Evolutionary conservation across 2,888 invertebrate species (phyloP).

Genomic region (Cerastis rubricosa): DNA sequence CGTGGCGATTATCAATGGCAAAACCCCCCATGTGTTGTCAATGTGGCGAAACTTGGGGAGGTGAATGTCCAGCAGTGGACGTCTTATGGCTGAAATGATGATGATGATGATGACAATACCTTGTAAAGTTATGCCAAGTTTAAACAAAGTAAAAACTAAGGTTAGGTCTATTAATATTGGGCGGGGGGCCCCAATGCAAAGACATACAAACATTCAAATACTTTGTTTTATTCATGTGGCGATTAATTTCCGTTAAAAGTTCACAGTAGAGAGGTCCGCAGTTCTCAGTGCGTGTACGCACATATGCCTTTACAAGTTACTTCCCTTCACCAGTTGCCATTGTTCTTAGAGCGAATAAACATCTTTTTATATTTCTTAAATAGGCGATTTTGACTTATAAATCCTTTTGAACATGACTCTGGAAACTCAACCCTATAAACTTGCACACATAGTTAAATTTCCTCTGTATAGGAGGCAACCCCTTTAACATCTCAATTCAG

Average conservation of each 20-base stretch:
- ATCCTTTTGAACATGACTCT: conserved; percentile 64
- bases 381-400: conserved; percentile 80
- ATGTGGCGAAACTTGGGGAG: too few relatives aligned
- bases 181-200: too few relatives aligned
- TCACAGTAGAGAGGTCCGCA: conserved; percentile 63
- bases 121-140: not conserved
- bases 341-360: conserved; percentile 84
- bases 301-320: conserved; percentile 74
- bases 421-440: not conserved
- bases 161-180: too few relatives aligned
- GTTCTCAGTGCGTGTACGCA: conserved; percentile 60
- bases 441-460: conserved; percentile 10
- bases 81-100: too few relatives aligned
- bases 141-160: too few relatives aligned
- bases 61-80: too few relatives aligned
- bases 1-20: too few relatives aligned
- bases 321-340: conserved; percentile 82
- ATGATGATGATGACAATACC: too few relatives aligned
- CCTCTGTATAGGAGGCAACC: conserved; percentile 39
- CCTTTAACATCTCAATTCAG: conserved; percentile 69
- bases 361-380: conserved; percentile 78
- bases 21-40: too few relatives aligned
- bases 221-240: not conserved
- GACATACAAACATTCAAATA: not conserved
- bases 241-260: conserved; percentile 53